Base-by-base conservation (phyloP, 1,140 invertebrate species). In the Euschistus heros region DNA sequence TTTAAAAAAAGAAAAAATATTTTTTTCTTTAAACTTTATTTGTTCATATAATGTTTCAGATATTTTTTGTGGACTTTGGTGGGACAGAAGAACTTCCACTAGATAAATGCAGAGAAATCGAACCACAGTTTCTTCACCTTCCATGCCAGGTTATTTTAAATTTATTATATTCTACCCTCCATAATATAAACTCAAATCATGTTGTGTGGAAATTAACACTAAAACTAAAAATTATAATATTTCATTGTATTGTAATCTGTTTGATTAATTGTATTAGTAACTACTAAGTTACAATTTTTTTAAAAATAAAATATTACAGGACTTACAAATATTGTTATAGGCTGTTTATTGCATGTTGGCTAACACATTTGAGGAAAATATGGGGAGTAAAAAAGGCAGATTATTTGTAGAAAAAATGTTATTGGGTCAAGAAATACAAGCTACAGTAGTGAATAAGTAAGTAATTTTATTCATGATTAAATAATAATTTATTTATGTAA, bases 21-120 rank as follows among this genome's bases (percentile, higher is more conserved):
- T n/a, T n/a, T n/a, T n/a, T n/a, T n/a, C n/a, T n/a, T n/a, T n/a
- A n/a, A n/a, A n/a, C n/a, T n/a, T n/a, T n/a, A n/a, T n/a, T 37
- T 37, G 7, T 37, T 37, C 3, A 37, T 37, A 6, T 10, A 37
- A 37, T 37, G 33, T 37, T 37, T 13, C 22, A 50, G 47, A 17
- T 50, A 50, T 50, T 50, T 50, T 50, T 50, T 50, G 47, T 50
- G n/a, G 47, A 50, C 47, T 50, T 10, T 50, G 47, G 47, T 13
- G 3, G 10, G 2, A 50, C 17, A n/a, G 47, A 50, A 50, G 47
- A 50, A 6, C 2, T 50, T 20, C 6, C n/a, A 3, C 2, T 50
- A 0, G 47, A 50, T 50, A 50, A 50, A 50, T 50, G 47, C 47
- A 3, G 47, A n/a, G 47, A 50, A 50, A 50, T 50, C 7, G 47